Evolutionary conservation across 2,797 vertebrate species (phyloP).

Genomic region (Bradypodion ventrale): DNA sequence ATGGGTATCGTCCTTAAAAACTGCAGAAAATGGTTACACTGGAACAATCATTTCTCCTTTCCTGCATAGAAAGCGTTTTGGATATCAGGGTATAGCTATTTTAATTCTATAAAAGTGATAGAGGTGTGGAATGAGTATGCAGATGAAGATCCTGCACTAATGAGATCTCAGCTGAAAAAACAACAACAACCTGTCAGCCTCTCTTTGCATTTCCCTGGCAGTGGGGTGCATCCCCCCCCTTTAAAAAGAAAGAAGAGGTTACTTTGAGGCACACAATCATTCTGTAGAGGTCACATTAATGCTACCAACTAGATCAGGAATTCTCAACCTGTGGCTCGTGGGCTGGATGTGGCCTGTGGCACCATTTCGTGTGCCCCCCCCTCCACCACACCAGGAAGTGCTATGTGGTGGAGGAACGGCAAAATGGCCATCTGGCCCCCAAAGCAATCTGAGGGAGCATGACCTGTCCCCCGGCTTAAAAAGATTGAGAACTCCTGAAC

Average conservation of each 20-base stretch:
- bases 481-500: no score
- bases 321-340: no score
- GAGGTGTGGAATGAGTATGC: not conserved
- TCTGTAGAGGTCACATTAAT: not conserved
- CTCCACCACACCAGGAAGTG: no score
- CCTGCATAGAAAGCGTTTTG: not conserved
- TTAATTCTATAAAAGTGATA: not conserved
- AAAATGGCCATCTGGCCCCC: no score
- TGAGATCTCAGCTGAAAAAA: not conserved
- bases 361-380: no score
- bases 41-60: conserved; percentile 8
- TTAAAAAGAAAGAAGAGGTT: not conserved
- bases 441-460: no score
- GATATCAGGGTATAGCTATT: not conserved
- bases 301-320: not conserved
- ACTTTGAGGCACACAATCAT: not conserved
- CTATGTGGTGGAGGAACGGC: no score
- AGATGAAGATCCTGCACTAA: not conserved
- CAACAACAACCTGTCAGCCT: not conserved
- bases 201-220: not conserved
- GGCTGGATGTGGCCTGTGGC: no score
- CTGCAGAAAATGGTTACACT: not conserved
- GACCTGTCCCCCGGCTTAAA: no score
- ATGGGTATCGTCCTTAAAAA: conserved; percentile 26
- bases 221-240: no score